A percentile compares a stretch with the other conserved stretches of the same genome.
phyloP scores from a whole-genome alignment of 2,888 invertebrate species.

The Pterostichus madidus region DNA sequence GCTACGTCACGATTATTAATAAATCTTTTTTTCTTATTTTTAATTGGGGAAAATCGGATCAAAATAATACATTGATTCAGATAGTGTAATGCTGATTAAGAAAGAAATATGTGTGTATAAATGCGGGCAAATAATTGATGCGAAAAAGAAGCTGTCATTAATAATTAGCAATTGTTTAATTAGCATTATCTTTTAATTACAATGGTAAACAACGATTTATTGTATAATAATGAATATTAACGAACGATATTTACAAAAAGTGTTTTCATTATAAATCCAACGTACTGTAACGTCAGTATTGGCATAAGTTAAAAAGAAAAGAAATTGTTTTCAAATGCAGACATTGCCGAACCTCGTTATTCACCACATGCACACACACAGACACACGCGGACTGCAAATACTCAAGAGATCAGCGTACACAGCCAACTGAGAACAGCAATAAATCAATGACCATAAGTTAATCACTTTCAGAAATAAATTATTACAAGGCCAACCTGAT shows the following conservation, averaged over 20 bases:
- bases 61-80: no score
- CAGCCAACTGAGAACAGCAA: conserved; percentile 55
- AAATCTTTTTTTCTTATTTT: no score
- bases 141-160: conserved; percentile 16
- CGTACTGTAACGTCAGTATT: conserved; percentile 1
- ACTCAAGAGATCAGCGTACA: conserved; percentile 56
- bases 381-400: conserved; percentile 40
- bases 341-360: conserved; percentile 66
- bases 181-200: conserved; percentile 45
- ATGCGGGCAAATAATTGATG: conserved; percentile 22
- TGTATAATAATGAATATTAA: conserved; percentile 46
- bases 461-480: conserved; percentile 67
- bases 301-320: conserved; percentile 16
- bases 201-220: conserved; percentile 24
- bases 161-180: conserved; percentile 45
- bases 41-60: no score
- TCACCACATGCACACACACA: conserved; percentile 56
- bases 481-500: conserved; percentile 67
- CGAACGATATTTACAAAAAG: conserved; percentile 20
- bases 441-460: conserved; percentile 67
- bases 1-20: no score
- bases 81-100: conserved; percentile 1
- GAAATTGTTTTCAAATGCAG: conserved; percentile 57
- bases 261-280: conserved; percentile 40
- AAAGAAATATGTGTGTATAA: conserved; percentile 26